Conservation (phyloP, 2,113 vertebrate genomes). For the Chamaea fasciata region DNA sequence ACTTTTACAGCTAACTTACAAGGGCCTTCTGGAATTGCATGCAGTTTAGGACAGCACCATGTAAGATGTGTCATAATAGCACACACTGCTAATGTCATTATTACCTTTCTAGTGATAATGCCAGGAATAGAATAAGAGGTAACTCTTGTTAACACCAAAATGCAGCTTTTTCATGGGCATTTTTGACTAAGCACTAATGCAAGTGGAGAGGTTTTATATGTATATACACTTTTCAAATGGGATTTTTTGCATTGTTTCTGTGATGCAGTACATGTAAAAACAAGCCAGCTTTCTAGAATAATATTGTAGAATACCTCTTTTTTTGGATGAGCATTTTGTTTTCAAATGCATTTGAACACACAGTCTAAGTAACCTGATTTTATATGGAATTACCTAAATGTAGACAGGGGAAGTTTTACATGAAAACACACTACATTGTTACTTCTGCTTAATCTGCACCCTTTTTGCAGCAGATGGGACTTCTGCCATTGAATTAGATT, state of each 20-base stretch:
- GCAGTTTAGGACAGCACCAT: not conserved
- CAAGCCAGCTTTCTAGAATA: not conserved
- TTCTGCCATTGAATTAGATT: not conserved
- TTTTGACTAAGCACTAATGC: not conserved
- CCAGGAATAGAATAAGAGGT: not conserved
- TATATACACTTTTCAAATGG: not conserved
- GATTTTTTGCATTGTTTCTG: not conserved
- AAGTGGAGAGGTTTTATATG: not conserved
- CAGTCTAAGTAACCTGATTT: not conserved
- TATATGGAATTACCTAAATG: not conserved
- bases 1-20: not conserved
- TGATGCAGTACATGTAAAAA: not conserved
- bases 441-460: not conserved
- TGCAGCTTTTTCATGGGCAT: not conserved
- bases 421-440: not conserved
- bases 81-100: not conserved
- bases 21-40: not conserved
- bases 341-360: not conserved
- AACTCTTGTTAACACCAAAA: not conserved
- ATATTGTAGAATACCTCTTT: not conserved
- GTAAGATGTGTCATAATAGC: accelerated
- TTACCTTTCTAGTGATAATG: not conserved
- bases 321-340: not conserved
- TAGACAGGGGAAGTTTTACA: not conserved
- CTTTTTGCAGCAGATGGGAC: not conserved